Conservation (phyloP, 2,888 invertebrate species). For the Cryptus armator region DNA sequence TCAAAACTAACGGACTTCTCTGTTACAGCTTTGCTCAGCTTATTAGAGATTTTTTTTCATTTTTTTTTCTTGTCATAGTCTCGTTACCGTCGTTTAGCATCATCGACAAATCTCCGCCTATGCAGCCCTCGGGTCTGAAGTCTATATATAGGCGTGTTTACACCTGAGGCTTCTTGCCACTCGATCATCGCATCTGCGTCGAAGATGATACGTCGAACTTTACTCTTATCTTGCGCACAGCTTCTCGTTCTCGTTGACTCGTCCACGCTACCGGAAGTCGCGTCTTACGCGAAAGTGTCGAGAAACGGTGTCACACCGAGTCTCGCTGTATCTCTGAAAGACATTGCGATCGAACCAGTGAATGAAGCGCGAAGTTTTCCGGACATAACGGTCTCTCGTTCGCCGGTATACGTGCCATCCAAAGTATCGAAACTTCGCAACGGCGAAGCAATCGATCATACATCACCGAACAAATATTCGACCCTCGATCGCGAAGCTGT, state of each 20-base stretch:
- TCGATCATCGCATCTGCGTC: conserved; percentile 38
- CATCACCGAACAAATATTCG: conserved; percentile 75
- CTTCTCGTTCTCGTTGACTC: conserved; percentile 48
- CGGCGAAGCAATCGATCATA: conserved; percentile 80
- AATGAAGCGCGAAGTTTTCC: conserved; percentile 74
- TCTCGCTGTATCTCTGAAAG: conserved; percentile 27
- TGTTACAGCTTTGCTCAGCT: conserved; percentile 72
- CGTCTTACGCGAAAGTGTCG: conserved; percentile 78
- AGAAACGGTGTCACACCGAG: conserved; percentile 71
- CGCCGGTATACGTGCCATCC: conserved; percentile 77
- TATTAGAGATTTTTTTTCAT: conserved; percentile 72
- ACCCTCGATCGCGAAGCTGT: conserved; percentile 78
- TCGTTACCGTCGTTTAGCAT: conserved; percentile 74
- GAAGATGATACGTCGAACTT: conserved; percentile 59
- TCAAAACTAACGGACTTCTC: conserved; percentile 72
- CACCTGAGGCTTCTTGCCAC: conserved; percentile 42
- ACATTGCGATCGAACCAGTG: conserved; percentile 42
- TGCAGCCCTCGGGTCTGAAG: conserved; percentile 29
- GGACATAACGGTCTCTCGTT: conserved; percentile 76
- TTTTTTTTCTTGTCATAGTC: conserved; percentile 39
- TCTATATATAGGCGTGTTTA: conserved; percentile 59
- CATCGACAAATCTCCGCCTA: conserved; percentile 31
- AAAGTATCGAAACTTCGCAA: conserved; percentile 74
- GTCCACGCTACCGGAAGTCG: conserved; percentile 71
- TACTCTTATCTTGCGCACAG: conserved; percentile 31